Conservation (phyloP, 2,113 vertebrate species). For the Thymallus thymallus region DNA sequence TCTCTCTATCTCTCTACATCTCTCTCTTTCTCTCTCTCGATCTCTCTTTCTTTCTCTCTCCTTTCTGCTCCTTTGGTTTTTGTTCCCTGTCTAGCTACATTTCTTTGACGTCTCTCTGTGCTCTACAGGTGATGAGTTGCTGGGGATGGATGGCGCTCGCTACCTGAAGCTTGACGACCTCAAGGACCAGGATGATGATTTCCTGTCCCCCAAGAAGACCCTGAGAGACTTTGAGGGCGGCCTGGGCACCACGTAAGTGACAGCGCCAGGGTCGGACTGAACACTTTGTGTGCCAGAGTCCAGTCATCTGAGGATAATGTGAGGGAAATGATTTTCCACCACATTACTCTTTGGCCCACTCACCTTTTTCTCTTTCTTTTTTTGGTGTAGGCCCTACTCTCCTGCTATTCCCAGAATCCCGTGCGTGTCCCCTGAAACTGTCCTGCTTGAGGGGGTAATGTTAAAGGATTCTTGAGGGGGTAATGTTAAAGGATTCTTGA, state of each 20-base stretch:
- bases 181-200: conserved; percentile 81
- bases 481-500: conserved; percentile 67
- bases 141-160: conserved; percentile 75
- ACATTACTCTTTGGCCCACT: conserved; percentile 9
- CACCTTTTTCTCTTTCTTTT: conserved; percentile 3
- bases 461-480: conserved; percentile 74
- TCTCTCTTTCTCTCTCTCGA: too few species aligned
- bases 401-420: conserved; percentile 88
- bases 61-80: conserved; percentile 16
- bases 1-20: too few species aligned
- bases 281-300: neutral
- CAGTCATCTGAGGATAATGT: neutral
- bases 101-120: conserved; percentile 23
- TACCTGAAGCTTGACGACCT: conserved; percentile 79
- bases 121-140: conserved; percentile 74
- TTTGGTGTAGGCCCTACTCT: conserved; percentile 82
- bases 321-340: neutral
- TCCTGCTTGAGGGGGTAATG: conserved; percentile 80
- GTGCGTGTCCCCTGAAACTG: conserved; percentile 89
- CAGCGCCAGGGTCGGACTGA: neutral
- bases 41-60: conserved; percentile 20
- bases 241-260: conserved; percentile 74
- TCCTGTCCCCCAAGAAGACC: conserved; percentile 76
- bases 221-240: conserved; percentile 77
- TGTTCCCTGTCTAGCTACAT: neutral